Evolutionary conservation across 2,113 vertebrate genomes (phyloP).

Genomic region (Apodemus speciosus): DNA sequence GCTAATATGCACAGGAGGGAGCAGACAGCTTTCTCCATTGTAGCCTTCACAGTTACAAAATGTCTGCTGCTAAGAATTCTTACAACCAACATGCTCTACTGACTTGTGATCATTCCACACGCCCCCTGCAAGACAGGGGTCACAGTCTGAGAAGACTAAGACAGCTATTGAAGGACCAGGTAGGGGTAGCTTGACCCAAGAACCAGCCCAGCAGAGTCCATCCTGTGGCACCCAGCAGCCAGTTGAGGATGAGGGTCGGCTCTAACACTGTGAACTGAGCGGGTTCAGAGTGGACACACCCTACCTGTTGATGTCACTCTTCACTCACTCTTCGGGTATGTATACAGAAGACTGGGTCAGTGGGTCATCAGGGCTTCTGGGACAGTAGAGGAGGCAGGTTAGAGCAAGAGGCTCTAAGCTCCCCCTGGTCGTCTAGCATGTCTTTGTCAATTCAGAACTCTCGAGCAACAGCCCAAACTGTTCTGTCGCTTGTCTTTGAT

Average conservation of each 20-base stretch:
- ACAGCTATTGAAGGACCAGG: neutral
- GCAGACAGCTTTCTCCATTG: neutral
- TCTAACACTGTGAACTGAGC: neutral
- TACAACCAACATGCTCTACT: neutral
- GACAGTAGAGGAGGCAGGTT: fast-evolving
- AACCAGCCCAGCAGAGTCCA: neutral
- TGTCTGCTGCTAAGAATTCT: neutral
- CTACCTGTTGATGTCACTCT: neutral
- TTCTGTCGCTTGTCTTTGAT: neutral
- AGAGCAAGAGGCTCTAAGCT: neutral
- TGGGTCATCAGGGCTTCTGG: neutral
- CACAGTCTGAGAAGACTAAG: too few species aligned
- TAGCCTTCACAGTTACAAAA: neutral
- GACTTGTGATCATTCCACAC: neutral
- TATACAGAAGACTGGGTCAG: neutral
- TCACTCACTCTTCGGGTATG: neutral
- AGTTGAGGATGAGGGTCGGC: neutral
- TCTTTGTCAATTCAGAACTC: neutral
- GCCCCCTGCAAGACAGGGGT: too few species aligned
- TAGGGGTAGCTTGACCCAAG: fast-evolving
- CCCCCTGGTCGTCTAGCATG: neutral
- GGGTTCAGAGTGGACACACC: neutral
- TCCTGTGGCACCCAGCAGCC: neutral
- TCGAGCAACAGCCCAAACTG: neutral
- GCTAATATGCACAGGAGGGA: neutral